These are phyloP conservation scores for Phodopus roborovskii DNA, from an alignment of 2,113 vertebrate species.

Conservation along the genomic window DNA sequence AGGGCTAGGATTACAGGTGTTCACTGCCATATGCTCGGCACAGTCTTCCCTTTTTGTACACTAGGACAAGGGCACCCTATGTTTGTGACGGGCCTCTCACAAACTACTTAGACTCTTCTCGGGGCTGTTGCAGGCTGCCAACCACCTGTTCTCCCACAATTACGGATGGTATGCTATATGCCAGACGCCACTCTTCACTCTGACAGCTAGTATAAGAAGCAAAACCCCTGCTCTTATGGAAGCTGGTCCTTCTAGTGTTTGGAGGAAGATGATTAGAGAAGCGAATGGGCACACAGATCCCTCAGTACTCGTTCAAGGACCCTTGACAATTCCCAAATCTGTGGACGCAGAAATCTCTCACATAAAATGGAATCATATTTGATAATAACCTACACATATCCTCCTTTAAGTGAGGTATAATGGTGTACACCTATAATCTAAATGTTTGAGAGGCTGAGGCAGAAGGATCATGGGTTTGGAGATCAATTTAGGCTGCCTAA, in stretches of 20 bases:
- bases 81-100: neutral
- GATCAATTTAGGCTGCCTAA: neutral
- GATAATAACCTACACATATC: neutral
- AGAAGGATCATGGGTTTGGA: neutral
- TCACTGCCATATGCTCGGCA: neutral
- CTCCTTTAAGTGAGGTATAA: too few species aligned
- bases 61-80: neutral
- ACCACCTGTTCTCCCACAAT: neutral
- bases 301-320: neutral
- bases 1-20: neutral
- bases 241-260: neutral
- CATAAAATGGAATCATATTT: neutral
- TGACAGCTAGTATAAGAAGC: neutral
- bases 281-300: neutral
- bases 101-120: neutral
- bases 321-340: neutral
- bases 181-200: neutral
- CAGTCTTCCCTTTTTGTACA: neutral
- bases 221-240: neutral
- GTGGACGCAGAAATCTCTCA: neutral
- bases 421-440: neutral
- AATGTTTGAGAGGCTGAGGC: neutral
- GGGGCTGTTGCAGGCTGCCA: neutral
- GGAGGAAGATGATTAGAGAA: neutral
- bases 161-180: neutral